Conservation (phyloP, 2,888 invertebrate species). For the Psylliodes chrysocephalus region DNA sequence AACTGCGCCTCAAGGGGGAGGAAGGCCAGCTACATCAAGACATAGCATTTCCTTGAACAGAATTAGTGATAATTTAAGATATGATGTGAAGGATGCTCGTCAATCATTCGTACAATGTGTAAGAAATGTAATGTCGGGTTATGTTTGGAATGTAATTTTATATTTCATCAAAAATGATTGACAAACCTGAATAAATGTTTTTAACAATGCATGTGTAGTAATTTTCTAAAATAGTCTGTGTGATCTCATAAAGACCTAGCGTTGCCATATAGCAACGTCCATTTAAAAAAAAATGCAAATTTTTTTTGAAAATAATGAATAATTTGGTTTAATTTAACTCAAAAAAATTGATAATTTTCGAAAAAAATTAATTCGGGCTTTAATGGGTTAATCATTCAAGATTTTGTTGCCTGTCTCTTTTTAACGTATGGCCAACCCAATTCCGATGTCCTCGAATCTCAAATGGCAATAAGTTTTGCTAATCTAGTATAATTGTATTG, state of each 20-base stretch:
- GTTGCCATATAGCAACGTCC: neutral
- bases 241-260: neutral
- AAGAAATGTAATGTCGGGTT: too few relatives aligned
- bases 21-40: conserved; percentile 15
- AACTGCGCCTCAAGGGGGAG: conserved; percentile 14
- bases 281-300: neutral
- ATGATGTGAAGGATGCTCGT: conserved; percentile 22
- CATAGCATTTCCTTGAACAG: conserved; percentile 4
- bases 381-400: too few relatives aligned
- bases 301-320: neutral
- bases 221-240: neutral
- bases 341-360: neutral
- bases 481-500: too few relatives aligned
- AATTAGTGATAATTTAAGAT: conserved; percentile 13
- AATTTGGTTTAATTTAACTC: neutral
- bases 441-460: too few relatives aligned
- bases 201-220: conserved; percentile 7
- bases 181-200: conserved; percentile 7
- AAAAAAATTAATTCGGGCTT: neutral
- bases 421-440: too few relatives aligned
- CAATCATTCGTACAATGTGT: too few relatives aligned
- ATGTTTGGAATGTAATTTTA: too few relatives aligned
- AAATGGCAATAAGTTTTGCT: too few relatives aligned
- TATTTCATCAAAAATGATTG: too few relatives aligned
- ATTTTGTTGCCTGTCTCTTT: too few relatives aligned